phyloP scores from a whole-genome alignment of 2,888 invertebrate species.

The Yponomeuta evonymella region DNA sequence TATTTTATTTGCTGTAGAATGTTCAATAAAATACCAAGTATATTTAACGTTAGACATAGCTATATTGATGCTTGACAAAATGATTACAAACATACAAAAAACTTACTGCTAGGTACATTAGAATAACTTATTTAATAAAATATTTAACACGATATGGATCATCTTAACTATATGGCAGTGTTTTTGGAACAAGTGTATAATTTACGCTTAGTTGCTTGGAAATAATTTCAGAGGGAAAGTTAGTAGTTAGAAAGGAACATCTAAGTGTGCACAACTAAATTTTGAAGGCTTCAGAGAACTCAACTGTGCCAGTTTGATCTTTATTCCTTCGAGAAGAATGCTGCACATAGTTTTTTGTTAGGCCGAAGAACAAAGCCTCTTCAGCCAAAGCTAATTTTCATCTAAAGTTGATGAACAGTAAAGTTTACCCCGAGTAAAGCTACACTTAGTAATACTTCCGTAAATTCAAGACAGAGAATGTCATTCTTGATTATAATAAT shows the following conservation, averaged over 20 bases:
- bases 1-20: no score
- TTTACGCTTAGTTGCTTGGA: constrained; percentile 5
- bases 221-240: constrained; percentile 1
- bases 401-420: no score
- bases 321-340: no score
- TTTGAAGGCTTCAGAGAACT: not conserved
- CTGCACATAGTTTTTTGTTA: no score
- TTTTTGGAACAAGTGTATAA: not conserved
- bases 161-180: constrained; percentile 12
- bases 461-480: no score
- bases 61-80: constrained; percentile 6
- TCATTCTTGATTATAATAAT: no score
- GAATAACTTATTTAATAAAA: not conserved
- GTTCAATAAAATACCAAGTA: not conserved
- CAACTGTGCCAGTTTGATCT: not conserved
- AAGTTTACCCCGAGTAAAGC: no score
- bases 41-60: not conserved
- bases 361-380: no score
- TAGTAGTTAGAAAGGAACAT: not conserved
- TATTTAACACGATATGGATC: not conserved
- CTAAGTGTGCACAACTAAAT: not conserved
- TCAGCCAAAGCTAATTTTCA: no score
- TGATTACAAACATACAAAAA: constrained; percentile 13
- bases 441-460: no score
- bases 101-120: not conserved